A percentile compares a stretch with the other conserved stretches of the same genome.
Conservation (phyloP, 2,113 vertebrate genomes). For the Rhinoderma darwinii region DNA sequence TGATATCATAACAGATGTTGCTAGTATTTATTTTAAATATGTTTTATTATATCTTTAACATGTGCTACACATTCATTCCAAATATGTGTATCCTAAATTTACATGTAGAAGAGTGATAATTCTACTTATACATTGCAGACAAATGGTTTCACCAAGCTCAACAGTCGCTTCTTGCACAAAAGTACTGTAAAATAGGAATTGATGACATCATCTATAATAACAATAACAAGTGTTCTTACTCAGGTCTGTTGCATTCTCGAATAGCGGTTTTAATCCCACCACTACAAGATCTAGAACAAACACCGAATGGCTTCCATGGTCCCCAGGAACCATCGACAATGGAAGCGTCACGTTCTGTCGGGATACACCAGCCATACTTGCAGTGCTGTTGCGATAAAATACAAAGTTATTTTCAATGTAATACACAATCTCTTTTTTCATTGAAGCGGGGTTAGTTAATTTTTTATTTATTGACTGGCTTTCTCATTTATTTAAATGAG, state of each 20-base stretch:
- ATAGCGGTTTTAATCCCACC: slow-evolving; percentile 92
- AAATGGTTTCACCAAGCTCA: no score
- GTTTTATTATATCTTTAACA: no score
- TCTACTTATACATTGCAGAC: no score
- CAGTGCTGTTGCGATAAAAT: slow-evolving; percentile 82
- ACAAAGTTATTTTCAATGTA: not conserved
- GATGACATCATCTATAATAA: not conserved
- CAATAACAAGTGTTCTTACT: slow-evolving; percentile 76
- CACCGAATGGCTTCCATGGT: slow-evolving; percentile 92
- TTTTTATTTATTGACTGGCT: not conserved
- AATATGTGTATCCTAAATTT: no score
- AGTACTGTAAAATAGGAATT: not conserved
- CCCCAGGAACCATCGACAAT: slow-evolving; percentile 91
- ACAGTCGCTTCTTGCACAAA: not conserved
- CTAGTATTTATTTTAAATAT: no score
- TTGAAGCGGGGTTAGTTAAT: not conserved
- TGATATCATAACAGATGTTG: no score
- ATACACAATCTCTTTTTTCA: not conserved
- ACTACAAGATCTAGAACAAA: slow-evolving; percentile 91
- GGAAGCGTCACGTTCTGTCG: slow-evolving; percentile 82
- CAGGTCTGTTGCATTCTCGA: slow-evolving; percentile 93
- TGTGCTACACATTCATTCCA: no score
- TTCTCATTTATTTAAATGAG: no score
- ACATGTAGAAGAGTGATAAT: no score
- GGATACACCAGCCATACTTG: slow-evolving; percentile 89